A percentile compares a stretch with the other conserved stretches of the same genome.
phyloP scores from a whole-genome alignment of 2,797 vertebrate species.

The Hoplostethus mediterraneus region DNA sequence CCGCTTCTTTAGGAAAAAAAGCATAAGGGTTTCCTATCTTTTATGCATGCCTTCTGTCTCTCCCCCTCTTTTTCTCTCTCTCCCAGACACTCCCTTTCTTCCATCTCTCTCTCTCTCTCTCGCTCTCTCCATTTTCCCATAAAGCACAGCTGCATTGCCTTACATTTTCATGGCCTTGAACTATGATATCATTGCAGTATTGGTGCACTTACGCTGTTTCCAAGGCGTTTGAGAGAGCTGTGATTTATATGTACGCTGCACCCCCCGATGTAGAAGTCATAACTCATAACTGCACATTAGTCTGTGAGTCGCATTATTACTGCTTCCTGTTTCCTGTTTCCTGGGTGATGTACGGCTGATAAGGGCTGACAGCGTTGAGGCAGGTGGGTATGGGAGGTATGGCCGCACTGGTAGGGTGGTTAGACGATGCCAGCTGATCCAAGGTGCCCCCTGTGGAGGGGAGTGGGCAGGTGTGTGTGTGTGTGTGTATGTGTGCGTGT shows the following conservation, averaged over 20 bases:
- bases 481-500: slow-evolving; percentile 33
- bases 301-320: slow-evolving; percentile 38
- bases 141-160: slow-evolving; percentile 70
- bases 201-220: slow-evolving; percentile 54
- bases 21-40: slow-evolving; percentile 75
- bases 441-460: slow-evolving; percentile 51
- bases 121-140: slow-evolving; percentile 57
- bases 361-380: background rate
- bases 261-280: slow-evolving; percentile 41
- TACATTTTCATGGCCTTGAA: slow-evolving; percentile 72
- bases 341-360: slow-evolving; percentile 8
- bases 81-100: slow-evolving; percentile 6
- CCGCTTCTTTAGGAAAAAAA: slow-evolving; percentile 69
- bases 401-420: slow-evolving; percentile 59
- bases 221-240: slow-evolving; percentile 35
- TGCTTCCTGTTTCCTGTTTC: slow-evolving; percentile 1
- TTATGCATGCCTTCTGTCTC: slow-evolving; percentile 75
- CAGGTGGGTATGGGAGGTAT: slow-evolving; percentile 51
- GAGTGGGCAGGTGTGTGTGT: slow-evolving; percentile 23
- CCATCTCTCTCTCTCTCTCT: slow-evolving; percentile 60
- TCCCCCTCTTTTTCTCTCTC: slow-evolving; percentile 38
- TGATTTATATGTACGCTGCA: slow-evolving; percentile 65
- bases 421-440: slow-evolving; percentile 71
- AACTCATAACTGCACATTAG: slow-evolving; percentile 44
- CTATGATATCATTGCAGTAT: slow-evolving; percentile 62